Base-by-base conservation (phyloP, 2,888 invertebrate genomes). In the Listrodromus nycthemerus region DNA sequence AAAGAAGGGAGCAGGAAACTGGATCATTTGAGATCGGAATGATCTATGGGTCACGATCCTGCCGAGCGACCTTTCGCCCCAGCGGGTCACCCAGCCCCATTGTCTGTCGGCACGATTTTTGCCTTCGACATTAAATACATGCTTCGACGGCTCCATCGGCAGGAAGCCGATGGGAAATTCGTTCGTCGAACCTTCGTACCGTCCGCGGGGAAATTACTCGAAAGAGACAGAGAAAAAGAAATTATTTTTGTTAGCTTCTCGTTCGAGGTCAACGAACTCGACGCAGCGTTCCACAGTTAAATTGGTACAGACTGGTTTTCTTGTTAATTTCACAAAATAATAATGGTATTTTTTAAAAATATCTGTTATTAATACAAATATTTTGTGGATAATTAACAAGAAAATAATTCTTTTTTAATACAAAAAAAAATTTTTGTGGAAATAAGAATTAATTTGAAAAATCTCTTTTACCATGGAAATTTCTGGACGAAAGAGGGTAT, bases 41-140 rank as follows among this genome's bases (percentile, higher is more conserved):
- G 90, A 91, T 90, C 88, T 87, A 88, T 87, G 86, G 88, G 83
- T 88, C 90, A 90, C 90, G 91, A 91, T 89, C 85, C 85, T 85
- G 83, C 83, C 82, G 74, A 75, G 83, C 83, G 86, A 87, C 87
- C 90, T 89, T 89, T 89, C 81, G 78, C 82, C 84, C 78, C 70
- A 27, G 45, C 75, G 85, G 88, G 85, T 88, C 87, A 82, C 71
- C 58, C 82, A 70, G 81, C 63, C 79, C 84, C 84, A 87, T 88
- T 87, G 87, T 87, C 74, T 45, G 41, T 81, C 86, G 82, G 86
- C 88, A 89, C 88, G 89, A 88, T 70, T 87, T 82, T 61, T 50
- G 66, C 66, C 65, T 50, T 66, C 48, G 55, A 41, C 48, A 58
- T 45, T 63, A 63, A 66, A 73, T 73, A 71, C 71, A 65, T 55